Conservation (phyloP, 2,797 vertebrate genomes). For the Pygocentrus nattereri region DNA sequence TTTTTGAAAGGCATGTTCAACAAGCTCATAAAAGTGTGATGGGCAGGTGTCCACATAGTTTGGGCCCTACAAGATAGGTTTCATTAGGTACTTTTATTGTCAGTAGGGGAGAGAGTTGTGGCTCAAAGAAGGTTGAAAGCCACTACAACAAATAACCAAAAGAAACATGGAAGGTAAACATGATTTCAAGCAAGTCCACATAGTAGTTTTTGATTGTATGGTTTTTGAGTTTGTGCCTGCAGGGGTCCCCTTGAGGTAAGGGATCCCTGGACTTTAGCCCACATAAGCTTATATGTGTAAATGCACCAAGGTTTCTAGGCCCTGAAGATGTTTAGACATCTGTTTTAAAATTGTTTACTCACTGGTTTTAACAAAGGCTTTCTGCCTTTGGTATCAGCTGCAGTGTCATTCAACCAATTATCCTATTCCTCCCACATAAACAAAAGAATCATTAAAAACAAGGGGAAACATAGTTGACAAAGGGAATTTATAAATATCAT, state of each 20-base stretch:
- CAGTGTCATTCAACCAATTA: constrained; percentile 65
- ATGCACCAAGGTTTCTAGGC: background rate
- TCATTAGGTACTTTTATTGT: too few species aligned
- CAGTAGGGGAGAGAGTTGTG: too few species aligned
- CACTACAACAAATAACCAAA: too few species aligned
- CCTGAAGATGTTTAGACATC: constrained; percentile 63
- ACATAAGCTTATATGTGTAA: background rate
- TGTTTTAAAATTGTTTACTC: constrained; percentile 66
- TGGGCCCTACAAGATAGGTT: too few species aligned
- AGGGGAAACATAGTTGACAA: constrained; percentile 43
- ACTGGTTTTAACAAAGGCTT: too few species aligned
- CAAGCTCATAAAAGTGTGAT: too few species aligned
- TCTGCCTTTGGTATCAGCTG: constrained; percentile 63
- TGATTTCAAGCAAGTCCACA: background rate
- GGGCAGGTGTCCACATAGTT: too few species aligned
- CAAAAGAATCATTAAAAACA: constrained; percentile 53
- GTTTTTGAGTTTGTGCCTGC: background rate
- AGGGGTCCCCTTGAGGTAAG: background rate
- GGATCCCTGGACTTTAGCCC: background rate
- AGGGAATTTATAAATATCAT: constrained; percentile 55
- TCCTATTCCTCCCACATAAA: constrained; percentile 53
- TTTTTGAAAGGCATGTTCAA: too few species aligned
- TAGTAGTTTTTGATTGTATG: background rate
- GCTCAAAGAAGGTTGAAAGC: too few species aligned
- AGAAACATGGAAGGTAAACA: too few species aligned